Evolutionary conservation across 2,113 vertebrate genomes (phyloP).

Genomic region (Rana temporaria): DNA sequence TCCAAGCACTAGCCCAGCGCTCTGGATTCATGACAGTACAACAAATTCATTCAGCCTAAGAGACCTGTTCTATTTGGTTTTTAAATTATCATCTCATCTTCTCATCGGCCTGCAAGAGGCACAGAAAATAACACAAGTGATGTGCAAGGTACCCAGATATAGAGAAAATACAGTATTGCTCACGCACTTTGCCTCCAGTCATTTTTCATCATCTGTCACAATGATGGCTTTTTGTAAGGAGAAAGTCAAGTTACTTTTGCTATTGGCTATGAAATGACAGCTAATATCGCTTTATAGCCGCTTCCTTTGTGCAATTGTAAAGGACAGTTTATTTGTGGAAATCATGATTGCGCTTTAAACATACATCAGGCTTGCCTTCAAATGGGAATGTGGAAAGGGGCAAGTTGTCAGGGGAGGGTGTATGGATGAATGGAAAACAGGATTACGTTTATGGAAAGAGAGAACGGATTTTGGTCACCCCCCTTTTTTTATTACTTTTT

Average conservation of each 20-base stretch:
- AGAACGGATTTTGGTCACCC: too few species aligned
- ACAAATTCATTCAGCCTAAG: slow-evolving; percentile 26
- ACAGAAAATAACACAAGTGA: slow-evolving; percentile 12
- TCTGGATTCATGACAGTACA: slow-evolving; percentile 32
- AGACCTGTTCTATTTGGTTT: slow-evolving; percentile 37
- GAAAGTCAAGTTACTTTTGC: neutral
- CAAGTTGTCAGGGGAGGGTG: neutral
- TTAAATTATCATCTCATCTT: slow-evolving; percentile 56
- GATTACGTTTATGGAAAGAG: too few species aligned
- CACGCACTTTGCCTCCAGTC: slow-evolving; percentile 56
- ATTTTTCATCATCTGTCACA: slow-evolving; percentile 57
- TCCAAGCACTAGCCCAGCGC: neutral
- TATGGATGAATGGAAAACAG: neutral
- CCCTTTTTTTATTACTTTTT: too few species aligned
- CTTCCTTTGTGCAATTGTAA: slow-evolving; percentile 24
- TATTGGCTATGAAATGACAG: slow-evolving; percentile 36
- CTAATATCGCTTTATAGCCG: slow-evolving; percentile 22
- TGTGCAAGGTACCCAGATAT: slow-evolving; percentile 48
- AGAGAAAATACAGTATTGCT: slow-evolving; percentile 49
- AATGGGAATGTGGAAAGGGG: neutral
- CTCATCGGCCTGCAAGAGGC: slow-evolving; percentile 33
- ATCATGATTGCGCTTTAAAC: neutral
- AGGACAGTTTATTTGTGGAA: neutral
- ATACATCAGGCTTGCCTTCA: neutral
- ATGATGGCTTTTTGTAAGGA: slow-evolving; percentile 40